phyloP scores from a whole-genome alignment of 2,888 invertebrate species.

The Candidula unifasciata region DNA sequence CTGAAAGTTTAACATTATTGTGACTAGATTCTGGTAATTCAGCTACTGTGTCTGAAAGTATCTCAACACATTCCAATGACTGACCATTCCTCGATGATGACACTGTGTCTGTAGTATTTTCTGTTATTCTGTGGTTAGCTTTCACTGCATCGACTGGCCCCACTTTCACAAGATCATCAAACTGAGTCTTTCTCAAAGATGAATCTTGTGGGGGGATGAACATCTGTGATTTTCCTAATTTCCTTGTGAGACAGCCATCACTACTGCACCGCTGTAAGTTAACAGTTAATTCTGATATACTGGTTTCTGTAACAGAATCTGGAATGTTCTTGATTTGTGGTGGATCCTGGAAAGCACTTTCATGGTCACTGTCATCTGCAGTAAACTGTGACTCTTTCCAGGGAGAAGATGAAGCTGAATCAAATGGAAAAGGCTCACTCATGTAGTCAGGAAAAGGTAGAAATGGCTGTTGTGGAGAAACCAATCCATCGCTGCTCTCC shows the following conservation, averaged over 20 bases:
- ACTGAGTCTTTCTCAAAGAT: no score
- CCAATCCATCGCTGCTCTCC: conserved; percentile 11
- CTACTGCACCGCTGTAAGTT: not conserved
- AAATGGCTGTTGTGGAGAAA: not conserved
- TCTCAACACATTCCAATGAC: not conserved
- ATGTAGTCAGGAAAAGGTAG: not conserved
- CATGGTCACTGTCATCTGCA: not conserved
- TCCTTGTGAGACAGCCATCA: not conserved
- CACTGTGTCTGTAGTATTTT: not conserved
- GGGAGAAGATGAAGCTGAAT: not conserved
- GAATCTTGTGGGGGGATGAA: not conserved
- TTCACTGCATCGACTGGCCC: not conserved
- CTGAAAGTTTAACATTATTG: not conserved
- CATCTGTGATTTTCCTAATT: not conserved
- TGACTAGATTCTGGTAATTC: not conserved
- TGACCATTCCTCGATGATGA: not conserved
- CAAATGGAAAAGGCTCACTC: not conserved
- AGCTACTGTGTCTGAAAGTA: not conserved
- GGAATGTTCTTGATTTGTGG: not conserved
- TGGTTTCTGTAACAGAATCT: not conserved
- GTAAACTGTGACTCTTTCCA: not conserved
- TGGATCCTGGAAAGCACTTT: not conserved
- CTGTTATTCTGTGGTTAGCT: not conserved
- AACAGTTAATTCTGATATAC: not conserved
- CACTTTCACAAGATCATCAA: not conserved